Conservation (phyloP, 2,888 invertebrate genomes). For the Gymnocheta viridis region DNA sequence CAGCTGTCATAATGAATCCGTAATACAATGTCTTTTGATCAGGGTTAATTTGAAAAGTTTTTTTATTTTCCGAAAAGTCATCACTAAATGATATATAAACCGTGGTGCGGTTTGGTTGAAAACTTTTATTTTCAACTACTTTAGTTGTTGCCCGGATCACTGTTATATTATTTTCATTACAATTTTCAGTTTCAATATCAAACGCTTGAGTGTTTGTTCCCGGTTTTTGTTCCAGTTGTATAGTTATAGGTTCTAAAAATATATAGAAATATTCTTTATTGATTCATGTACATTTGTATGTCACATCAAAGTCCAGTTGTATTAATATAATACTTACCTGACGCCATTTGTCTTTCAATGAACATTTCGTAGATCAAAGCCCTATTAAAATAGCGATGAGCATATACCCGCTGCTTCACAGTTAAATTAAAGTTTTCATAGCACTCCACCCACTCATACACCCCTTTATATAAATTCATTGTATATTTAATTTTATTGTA, state of each 20-base stretch:
- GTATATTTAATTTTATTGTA: conserved; percentile 12
- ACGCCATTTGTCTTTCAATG: conserved; percentile 54
- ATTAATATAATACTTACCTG: conserved; percentile 52
- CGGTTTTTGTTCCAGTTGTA: conserved; percentile 72
- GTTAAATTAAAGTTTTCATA: conserved; percentile 69
- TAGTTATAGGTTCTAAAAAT: conserved; percentile 70
- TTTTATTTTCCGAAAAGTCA: conserved; percentile 72
- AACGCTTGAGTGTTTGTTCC: conserved; percentile 73
- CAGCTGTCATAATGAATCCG: conserved; percentile 84
- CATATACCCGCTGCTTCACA: conserved; percentile 77
- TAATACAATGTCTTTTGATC: conserved; percentile 76
- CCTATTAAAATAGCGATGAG: conserved; percentile 81
- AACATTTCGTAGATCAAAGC: conserved; percentile 80
- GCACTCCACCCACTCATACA: conserved; percentile 71
- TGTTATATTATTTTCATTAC: neutral
- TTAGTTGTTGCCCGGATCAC: conserved; percentile 75
- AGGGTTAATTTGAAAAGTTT: conserved; percentile 71
- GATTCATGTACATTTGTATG: neutral
- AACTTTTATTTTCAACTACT: conserved; percentile 75
- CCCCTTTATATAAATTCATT: conserved; percentile 67
- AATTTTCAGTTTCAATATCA: conserved; percentile 66
- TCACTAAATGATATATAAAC: conserved; percentile 76
- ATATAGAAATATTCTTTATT: neutral
- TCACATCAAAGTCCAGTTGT: neutral
- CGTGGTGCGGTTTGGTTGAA: conserved; percentile 74